Evolutionary conservation across 1,140 invertebrate genomes (phyloP), one percentile per base, ranked within the genome.

Genomic region (Tribolium madens): DNA sequence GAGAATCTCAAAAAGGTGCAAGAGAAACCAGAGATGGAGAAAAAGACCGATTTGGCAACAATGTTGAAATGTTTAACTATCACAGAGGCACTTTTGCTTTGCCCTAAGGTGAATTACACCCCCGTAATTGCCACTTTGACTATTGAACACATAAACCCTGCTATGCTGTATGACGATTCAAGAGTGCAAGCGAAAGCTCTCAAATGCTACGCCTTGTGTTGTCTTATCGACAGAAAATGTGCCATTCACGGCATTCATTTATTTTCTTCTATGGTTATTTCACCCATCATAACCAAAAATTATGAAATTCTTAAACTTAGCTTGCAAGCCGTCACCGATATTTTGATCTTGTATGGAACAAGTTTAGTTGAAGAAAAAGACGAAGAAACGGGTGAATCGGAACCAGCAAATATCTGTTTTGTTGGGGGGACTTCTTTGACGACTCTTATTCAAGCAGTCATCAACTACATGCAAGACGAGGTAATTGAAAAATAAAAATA

Each of bases 171-270:
- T 26, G 75, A 81, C 2, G 74, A 79, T 50, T 76, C 79, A 31
- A 57, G 7, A 15, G 75, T 82, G 2, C 48, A 74, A 57, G 31
- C 74, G 10, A 82, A 81, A 74, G 79, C 81, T 9, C 31, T 82
- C 14, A 52, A 50, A 4, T 81, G 78, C 48, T 82, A 78, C 48
- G 79, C 70, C 1, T 60, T 80, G 12, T 79, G 73, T 52, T 81
- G 81, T 52, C 60, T 81, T 31, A 74, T 76, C 33, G 79, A 82
- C 60, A 78, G 79, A 31, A 18, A 64, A 0, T 76, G 73, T 12
- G 79, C 81, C 4, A n/a, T 15, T 3, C 69, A 75, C 42, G 81
- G 81, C 13, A 81, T 82, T 26, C 79, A 82, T 17, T 60, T 82
- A 33, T 82, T 82, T 75, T 79, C 78, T 21, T 46, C 33, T 53